Evolutionary conservation across 1,140 invertebrate genomes (phyloP).

Genomic region (Drosophila mayri): DNA sequence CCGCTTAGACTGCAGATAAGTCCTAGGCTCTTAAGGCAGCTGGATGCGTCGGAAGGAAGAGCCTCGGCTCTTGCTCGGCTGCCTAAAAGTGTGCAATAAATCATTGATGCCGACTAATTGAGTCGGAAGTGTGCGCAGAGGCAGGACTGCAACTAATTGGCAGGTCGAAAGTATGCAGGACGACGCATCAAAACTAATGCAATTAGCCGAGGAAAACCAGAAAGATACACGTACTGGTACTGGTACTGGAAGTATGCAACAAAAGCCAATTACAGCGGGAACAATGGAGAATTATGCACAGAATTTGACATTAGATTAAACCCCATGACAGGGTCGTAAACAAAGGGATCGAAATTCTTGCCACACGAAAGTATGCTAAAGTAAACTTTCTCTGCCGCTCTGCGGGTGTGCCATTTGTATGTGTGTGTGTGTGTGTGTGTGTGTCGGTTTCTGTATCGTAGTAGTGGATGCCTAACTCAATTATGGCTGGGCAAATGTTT

Average conservation of each 20-base stretch:
- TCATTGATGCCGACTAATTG: constrained; percentile 63
- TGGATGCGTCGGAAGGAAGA: constrained; percentile 3
- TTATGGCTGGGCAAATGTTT: constrained; percentile 74
- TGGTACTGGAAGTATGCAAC: constrained; percentile 39
- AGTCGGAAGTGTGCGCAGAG: constrained; percentile 42
- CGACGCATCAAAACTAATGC: constrained; percentile 55
- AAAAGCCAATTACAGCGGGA: constrained; percentile 62
- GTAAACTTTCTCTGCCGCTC: constrained; percentile 38
- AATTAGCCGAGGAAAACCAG: constrained; percentile 54
- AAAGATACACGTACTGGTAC: constrained; percentile 23
- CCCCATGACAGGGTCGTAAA: constrained; percentile 53
- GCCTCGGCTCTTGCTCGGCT: constrained; percentile 6
- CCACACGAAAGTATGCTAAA: constrained; percentile 63
- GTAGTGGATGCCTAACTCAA: constrained; percentile 74
- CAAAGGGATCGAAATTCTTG: constrained; percentile 59
- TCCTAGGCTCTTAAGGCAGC: constrained; percentile 5
- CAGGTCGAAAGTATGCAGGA: constrained; percentile 52
- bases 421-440: constrained; percentile 1
- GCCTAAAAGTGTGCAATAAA: constrained; percentile 49
- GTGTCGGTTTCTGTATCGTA: constrained; percentile 17
- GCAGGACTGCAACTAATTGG: constrained; percentile 37
- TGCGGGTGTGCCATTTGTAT: neutral
- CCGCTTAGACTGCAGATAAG: constrained; percentile 49
- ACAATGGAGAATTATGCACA: constrained; percentile 62
- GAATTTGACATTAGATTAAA: constrained; percentile 70